These are phyloP conservation scores for Coptodon bakossiorum DNA, from an alignment of 2,113 vertebrate species.

Conservation along the genomic window DNA sequence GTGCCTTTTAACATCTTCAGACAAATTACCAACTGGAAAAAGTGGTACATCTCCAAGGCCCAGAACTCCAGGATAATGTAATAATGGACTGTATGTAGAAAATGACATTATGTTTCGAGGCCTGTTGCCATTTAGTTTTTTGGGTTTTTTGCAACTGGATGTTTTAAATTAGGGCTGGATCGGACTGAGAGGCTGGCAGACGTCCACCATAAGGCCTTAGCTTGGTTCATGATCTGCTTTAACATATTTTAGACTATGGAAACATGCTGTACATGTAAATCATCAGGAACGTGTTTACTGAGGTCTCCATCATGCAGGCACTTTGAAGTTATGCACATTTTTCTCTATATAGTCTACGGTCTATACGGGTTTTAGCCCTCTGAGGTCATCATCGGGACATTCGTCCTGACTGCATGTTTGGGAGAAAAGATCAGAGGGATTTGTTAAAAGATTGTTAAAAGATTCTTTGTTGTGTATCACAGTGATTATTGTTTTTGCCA, in stretches of 20 bases:
- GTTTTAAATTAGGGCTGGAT: not conserved
- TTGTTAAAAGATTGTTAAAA: not conserved
- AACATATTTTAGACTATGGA: not conserved
- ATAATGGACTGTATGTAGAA: not conserved
- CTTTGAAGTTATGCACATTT: not conserved
- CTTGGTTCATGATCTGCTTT: not conserved
- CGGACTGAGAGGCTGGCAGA: rapidly evolving
- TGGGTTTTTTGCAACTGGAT: rapidly evolving
- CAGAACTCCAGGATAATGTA: not conserved
- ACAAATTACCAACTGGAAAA: not conserved
- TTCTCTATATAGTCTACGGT: not conserved
- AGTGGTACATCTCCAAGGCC: not conserved
- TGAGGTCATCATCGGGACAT: not conserved
- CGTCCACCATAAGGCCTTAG: not conserved
- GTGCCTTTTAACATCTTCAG: not conserved
- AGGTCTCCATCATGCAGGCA: not conserved
- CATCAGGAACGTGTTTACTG: not conserved
- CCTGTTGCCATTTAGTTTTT: not conserved
- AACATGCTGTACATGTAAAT: not conserved
- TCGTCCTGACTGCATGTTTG: not conserved
- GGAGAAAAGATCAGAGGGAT: not conserved
- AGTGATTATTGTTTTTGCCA: not conserved
- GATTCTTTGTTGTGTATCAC: not conserved
- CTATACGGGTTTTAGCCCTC: not conserved
- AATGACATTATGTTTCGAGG: not conserved